Evolutionary conservation across 2,797 vertebrate species (phyloP), one percentile per base, ranked within the genome.

Genomic region (Crax fasciolata): DNA sequence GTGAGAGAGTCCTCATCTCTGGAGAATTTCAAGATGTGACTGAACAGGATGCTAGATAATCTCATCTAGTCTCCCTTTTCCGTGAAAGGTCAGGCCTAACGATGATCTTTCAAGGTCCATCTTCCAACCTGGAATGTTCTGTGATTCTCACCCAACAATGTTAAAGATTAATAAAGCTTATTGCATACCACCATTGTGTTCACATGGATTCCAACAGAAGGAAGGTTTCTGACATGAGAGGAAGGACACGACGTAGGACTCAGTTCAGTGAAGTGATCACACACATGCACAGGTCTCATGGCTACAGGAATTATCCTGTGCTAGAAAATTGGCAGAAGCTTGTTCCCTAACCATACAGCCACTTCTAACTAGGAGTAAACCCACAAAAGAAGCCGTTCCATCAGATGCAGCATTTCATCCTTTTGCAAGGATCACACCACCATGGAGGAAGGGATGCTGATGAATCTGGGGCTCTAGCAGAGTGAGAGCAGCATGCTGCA

Each of bases 151-250:
- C 30, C 54, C 66, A 43, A 27, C 35, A 48, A 51, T 3, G 17
- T 76, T 63, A 41, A 28, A 21, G 3, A 44, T 46, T 49, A 38
- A 72, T 68, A 51, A 25, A 30, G 3, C 44, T 51, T 44, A 32
- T 28, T 30, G 20, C 27, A 59, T 13, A 8, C 48, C 49, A 54
- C 19, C n/a, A 28, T 27, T 18, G 11, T 1, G 1, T 38, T 82
- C 51, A 57, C n/a, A 23, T 24, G 38, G 13, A 11, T 63, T 91
- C 48, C 81, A 90, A 46, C 72, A 70, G 75, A 72, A 73, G 61
- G 9, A 51, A 90, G 59, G 11, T 43, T 24, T 63, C 20, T 81
- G 44, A 68, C 21, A 9, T 59, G 52, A 43, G 62, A 54, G 35
- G 59, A 84, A 72, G 27, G 20, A 65, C 52, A 18, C 2, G 55